Base-by-base conservation (phyloP, 2,113 vertebrate genomes). In the Himantopus leucocephalus region DNA sequence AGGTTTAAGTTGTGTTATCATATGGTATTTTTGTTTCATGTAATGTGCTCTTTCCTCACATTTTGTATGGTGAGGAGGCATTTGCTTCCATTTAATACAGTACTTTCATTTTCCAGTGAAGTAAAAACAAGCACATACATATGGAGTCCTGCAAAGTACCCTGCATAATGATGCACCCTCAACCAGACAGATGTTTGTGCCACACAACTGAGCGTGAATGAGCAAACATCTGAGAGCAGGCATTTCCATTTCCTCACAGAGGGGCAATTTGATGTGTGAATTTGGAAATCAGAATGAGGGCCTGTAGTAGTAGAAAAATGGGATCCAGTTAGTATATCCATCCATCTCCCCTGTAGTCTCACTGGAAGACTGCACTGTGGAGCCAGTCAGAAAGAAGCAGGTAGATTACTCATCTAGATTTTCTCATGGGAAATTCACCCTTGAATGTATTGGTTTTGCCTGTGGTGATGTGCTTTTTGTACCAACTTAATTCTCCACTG, bases 131-230 rank as follows among this genome's bases (percentile, higher is more conserved):
- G 20, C 14, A 80, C 13, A 56, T n/a, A 35, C 0, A 1, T 23
- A 39, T 12, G 12, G 35, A 74, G 35, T 41, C n/a, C 63, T 90
- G 16, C 19, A 90, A 87, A 91, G 35, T 2, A 6, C 32, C 23
- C 17, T 39, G 41, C 60, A 32, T 66, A 73, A 35, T 9, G 15
- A 8, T 47, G 16, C 12, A 43, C 12, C 56, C 47, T 74, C 30
- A 71, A 2, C 53, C 45, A 48, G 27, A 39, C 6, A 63, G 26
- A 19, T 35, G 27, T 58, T 90, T 81, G 34, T 62, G 50, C 16
- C 23, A 53, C 1, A 2, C 24, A 73, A 13, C 23, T 18, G 14
- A 73, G 7, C 0, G 0, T 39, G 55, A 77, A 53, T 34, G 47
- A 86, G 45, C 19, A 91, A 84, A 74, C 2, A 39, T 0, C 7